Evolutionary conservation across 2,113 vertebrate genomes (phyloP), one percentile per base, ranked within the genome.

Genomic region (Pitta sordida): DNA sequence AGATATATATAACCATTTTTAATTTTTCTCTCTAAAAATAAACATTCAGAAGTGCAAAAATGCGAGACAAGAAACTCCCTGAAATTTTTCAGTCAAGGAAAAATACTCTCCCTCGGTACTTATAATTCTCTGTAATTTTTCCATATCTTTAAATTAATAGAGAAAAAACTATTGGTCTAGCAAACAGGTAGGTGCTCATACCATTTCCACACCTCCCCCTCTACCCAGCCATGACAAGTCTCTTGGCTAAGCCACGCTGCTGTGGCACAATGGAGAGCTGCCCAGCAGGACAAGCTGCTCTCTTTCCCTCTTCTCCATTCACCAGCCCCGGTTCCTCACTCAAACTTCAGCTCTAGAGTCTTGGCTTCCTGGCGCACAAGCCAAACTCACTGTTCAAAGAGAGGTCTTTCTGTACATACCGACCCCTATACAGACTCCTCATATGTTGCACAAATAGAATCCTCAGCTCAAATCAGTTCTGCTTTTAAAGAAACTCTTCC

Each of bases 221-320:
- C 6, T 6, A 6, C 4, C 11, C 3, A 1, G 4, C 43, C 53
- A 2, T 0, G 3, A 14, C 39, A 20, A 10, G 27, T 6, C 10
- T 9, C 27, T 0, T 24, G 36, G 36, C 10, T 1, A 4, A 1
- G 55, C 3, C 0, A 0, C 0, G 4, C 2, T 11, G n/a, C 29
- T 7, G 29, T 76, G 92, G 91, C 65, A 91, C 95, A 91, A 68
- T 1, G 89, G 92, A 95, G 73, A 86, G 95, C 83, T 75, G 84
- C 15, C 1, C 6, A 0, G 34, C 0, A 1, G 37, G 7, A 10
- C 6, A 3, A 8, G 4, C 1, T 20, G 10, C 32, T 2, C 15
- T 1, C 37, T 18, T 21, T 7, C 7, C 19, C 9, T 3, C 23
- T 2, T 1, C 32, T 53, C 11, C 37, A 8, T 29, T 2, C 1